phyloP scores from a whole-genome alignment of 1,140 invertebrate species.

The Rhagoletis pomonella region DNA sequence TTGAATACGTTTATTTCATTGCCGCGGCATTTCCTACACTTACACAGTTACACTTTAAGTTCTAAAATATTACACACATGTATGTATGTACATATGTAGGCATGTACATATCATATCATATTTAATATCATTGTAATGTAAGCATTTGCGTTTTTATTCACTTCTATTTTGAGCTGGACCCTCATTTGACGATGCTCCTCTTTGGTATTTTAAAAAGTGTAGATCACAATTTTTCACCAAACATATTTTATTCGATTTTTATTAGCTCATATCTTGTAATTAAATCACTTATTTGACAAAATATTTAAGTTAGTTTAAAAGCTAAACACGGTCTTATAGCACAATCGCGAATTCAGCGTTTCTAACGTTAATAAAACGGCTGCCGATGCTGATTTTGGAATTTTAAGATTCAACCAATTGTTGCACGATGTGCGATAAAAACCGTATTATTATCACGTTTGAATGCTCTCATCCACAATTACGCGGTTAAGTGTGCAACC shows the following conservation, averaged over 20 bases:
- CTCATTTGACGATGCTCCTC: no score
- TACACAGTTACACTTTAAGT: no score
- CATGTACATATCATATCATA: no score
- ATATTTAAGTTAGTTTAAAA: background rate
- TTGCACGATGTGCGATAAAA: conserved; percentile 46
- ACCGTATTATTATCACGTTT: conserved; percentile 45
- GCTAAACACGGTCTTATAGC: no score
- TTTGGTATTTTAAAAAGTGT: background rate
- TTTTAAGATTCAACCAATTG: conserved; percentile 32
- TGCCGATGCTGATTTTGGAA: background rate
- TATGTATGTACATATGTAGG: no score
- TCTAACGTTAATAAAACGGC: background rate
- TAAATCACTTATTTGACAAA: background rate
- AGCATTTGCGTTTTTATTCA: no score
- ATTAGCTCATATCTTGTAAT: background rate
- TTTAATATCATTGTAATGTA: no score
- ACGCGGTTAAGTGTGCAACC: conserved; percentile 33
- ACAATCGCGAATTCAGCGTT: background rate
- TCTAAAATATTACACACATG: no score
- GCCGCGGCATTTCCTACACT: no score
- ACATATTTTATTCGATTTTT: background rate
- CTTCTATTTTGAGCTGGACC: no score
- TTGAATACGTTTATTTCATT: no score
- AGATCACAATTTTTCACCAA: background rate
- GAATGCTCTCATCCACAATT: conserved; percentile 34